phyloP scores from a whole-genome alignment of 2,113 vertebrate genomes.

The Microcebus jonahi region DNA sequence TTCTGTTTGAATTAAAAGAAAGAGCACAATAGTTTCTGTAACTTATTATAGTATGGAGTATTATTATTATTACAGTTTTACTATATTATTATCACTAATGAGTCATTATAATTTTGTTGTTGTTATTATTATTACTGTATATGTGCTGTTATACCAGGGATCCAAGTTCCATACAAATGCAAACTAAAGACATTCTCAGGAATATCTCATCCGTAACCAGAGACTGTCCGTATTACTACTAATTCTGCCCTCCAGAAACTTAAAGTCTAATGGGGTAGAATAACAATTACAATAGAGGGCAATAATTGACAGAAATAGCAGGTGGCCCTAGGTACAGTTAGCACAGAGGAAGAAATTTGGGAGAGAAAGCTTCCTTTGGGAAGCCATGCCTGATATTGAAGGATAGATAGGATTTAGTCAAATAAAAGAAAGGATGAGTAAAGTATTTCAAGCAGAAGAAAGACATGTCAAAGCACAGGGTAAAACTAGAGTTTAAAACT shows the following conservation, averaged over 20 bases:
- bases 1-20: no score
- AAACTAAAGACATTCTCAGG: no score
- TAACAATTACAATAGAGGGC: background rate
- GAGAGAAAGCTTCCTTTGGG: background rate
- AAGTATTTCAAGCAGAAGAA: background rate
- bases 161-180: no score
- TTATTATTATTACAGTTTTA: no score
- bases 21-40: no score
- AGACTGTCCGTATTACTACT: background rate
- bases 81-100: no score
- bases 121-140: no score
- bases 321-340: background rate
- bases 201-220: no score
- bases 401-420: constrained; percentile 27
- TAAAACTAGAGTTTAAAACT: background rate
- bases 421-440: background rate
- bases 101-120: no score
- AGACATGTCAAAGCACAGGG: background rate
- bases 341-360: background rate
- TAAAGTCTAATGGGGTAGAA: background rate
- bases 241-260: background rate
- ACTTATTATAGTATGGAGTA: no score
- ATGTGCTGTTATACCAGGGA: no score
- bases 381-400: background rate
- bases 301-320: background rate